Base-by-base conservation (phyloP, 2,113 vertebrate species). In the Pungitius pungitius region DNA sequence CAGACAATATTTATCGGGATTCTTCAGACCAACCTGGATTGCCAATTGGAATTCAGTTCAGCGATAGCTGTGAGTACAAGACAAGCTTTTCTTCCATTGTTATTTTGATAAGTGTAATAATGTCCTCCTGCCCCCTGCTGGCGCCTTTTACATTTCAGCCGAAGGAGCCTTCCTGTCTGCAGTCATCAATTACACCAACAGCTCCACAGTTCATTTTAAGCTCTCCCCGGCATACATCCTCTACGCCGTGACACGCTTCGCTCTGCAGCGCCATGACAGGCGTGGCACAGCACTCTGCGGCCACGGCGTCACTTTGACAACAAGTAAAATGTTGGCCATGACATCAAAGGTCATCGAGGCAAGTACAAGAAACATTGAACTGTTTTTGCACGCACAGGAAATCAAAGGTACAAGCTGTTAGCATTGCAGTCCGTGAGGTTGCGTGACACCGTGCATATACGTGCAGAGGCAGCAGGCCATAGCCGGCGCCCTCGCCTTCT, bases 141-240 rank as follows among this genome's bases (percentile, higher is more conserved):
- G 76, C 69, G 35, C 69, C 10, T 52, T 69, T 51, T 45, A 26
- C 63, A 14, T 73, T 88, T 20, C 92, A 98, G 96, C 94, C 72
- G 96, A 96, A 90, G 96, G 96, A 52, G 87, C 94, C 70, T 96
- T 98, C 89, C 91, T 99, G 52, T 95, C 94, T 61, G 96, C 96
- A 42, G 94, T 98, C 81, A 95, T 99, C 81, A 96, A 96, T 76
- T 96, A 97, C 80, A 95, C 96, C 26, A 97, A 96, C 84, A 98
- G 96, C 87, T 96, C 96, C 0, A 98, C 96, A 0, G 95, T 97
- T 37, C 96, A 98, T 72, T 99, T 98, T 84, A 97, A 96, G 82
- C 89, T 99, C 35, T 97, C 96, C 0, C 97, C 97, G 2, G 97
- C 96, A 0, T 98, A 97, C 5, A 92, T 94, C 35, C 83, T 99